Evolutionary conservation across 2,797 vertebrate species (phyloP).

Genomic region (Lacerta viridis): DNA sequence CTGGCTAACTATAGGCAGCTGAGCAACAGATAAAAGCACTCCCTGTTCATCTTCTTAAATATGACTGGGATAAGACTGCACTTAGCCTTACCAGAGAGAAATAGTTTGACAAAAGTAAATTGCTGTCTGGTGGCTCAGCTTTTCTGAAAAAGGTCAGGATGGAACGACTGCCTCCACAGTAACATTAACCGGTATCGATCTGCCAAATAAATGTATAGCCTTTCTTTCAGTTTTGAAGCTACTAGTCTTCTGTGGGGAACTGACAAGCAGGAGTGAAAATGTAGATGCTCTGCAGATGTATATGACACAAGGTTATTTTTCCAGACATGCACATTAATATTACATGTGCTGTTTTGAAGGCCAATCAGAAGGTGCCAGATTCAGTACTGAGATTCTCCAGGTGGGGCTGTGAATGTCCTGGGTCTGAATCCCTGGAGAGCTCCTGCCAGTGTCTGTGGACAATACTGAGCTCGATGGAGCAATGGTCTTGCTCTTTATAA

Average conservation of each 20-base stretch:
- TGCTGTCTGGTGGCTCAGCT: background rate
- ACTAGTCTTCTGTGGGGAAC: background rate
- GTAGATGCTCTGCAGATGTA: background rate
- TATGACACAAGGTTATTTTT: background rate
- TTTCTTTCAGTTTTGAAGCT: background rate
- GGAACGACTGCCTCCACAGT: background rate
- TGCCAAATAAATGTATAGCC: background rate
- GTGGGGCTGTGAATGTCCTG: too few species aligned
- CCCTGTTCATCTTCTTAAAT: background rate
- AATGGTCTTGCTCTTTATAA: too few species aligned
- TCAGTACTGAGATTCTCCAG: too few species aligned
- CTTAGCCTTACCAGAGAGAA: background rate
- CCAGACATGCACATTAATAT: background rate
- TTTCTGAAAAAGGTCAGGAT: background rate
- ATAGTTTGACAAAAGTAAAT: background rate
- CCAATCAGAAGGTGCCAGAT: background rate
- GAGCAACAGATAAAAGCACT: background rate
- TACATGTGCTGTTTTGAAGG: background rate
- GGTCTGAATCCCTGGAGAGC: too few species aligned
- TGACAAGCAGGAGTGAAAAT: background rate
- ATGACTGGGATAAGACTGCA: background rate
- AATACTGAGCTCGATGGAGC: too few species aligned
- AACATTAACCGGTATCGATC: background rate
- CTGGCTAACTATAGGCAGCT: background rate
- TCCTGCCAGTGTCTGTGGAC: background rate